Base-by-base conservation (phyloP, 2,113 vertebrate genomes). In the Chaenogobius annularis region DNA sequence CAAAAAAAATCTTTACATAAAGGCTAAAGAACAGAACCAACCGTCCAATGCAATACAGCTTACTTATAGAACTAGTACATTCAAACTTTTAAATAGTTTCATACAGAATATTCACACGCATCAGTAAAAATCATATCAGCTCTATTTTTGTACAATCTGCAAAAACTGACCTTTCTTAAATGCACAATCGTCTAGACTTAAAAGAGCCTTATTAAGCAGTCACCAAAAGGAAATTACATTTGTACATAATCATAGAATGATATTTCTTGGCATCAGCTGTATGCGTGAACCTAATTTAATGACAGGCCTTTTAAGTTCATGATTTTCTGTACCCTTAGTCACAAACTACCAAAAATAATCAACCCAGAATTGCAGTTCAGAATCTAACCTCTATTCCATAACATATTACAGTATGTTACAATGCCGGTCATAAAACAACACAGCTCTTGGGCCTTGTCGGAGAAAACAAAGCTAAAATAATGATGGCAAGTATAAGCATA, bases 71-170 rank as follows among this genome's bases (percentile, higher is more conserved):
- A 93, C 91, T 70, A 65, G 87, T 88, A 93, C 91, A 92, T 91
- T 93, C 90, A 92, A 81, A 88, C 87, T 78, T 61, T 88, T 90
- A 88, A 89, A 90, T 90, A 90, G 76, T 86, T 89, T 88, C 83
- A 84, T 81, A 84, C 55, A 58, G 22, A 26, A 58, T 87, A 85
- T 91, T 88, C 78, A 92, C 79, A 87, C 89, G 88, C 81, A 82
- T 88, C 76, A 78, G 82, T 90, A 92, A 90, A 94, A 93, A 92
- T 87, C 78, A 86, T 78, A 90, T 56, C 74, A 83, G 85, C 88
- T 85, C 74, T 80, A 92, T 88, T 89, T 89, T 92, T 90, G 76
- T 88, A 93, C 86, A 90, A 90, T 77, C 80, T 82, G 81, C 82
- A 81, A 72, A 77, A 79, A 74, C 70, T 77, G 52, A 84, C 74